phyloP scores from a whole-genome alignment of 2,888 invertebrate genomes.

The Exephanes ischioxanthus region DNA sequence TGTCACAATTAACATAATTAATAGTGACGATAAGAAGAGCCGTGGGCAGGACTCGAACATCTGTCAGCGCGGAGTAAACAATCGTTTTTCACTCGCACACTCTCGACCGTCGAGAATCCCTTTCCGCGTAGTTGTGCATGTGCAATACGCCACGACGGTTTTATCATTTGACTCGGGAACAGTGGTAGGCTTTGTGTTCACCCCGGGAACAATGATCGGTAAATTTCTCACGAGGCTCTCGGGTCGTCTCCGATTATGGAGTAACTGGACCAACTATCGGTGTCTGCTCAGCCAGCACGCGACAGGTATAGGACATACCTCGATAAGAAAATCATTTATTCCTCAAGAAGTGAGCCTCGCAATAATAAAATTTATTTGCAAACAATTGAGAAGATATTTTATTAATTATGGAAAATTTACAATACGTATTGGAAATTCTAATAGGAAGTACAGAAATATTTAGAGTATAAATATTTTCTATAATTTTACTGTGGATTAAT shows the following conservation, averaged over 20 bases:
- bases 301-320: not conserved
- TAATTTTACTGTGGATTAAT: not conserved
- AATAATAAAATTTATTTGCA: not conserved
- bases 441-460: not conserved
- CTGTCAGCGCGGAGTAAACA: constrained; percentile 73
- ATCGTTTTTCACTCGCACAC: constrained; percentile 61
- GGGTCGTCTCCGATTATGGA: constrained; percentile 17
- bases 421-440: too few species aligned
- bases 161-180: constrained; percentile 60
- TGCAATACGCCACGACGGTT: constrained; percentile 21
- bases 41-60: constrained; percentile 71
- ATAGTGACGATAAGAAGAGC: constrained; percentile 74
- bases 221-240: constrained; percentile 63
- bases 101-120: constrained; percentile 33
- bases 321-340: not conserved
- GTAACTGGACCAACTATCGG: constrained; percentile 39
- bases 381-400: not conserved
- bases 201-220: constrained; percentile 66
- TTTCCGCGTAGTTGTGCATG: constrained; percentile 30
- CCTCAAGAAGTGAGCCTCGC: not conserved
- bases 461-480: not conserved
- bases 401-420: not conserved
- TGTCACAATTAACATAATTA: constrained; percentile 78
- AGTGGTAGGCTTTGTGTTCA: constrained; percentile 66
- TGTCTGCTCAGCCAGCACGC: not conserved